A percentile compares a stretch with the other conserved stretches of the same genome.
Conservation (phyloP, 1,140 invertebrate genomes). For the Agrilus planipennis region DNA sequence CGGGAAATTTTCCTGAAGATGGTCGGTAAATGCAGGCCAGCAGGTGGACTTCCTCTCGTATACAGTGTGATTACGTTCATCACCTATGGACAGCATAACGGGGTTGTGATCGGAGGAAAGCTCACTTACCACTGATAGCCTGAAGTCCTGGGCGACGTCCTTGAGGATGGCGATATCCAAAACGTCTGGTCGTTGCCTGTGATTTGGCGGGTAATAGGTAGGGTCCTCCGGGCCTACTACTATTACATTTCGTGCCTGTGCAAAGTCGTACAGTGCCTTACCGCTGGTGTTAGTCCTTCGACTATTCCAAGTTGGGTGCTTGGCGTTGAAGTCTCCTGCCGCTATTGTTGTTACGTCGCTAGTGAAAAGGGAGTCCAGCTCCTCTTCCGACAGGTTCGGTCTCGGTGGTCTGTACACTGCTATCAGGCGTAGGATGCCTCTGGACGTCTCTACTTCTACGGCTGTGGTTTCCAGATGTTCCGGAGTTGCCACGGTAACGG, state of each 20-base stretch:
- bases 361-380: not conserved
- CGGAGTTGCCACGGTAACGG: not conserved
- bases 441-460: not conserved
- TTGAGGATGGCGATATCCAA: not conserved
- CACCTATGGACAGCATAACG: not conserved
- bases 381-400: not conserved
- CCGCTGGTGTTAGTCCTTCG: not conserved
- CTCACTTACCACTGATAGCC: not conserved
- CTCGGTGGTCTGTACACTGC: not conserved
- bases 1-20: not conserved
- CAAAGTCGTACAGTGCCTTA: not conserved
- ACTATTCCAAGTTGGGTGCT: conserved; percentile 1
- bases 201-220: not conserved
- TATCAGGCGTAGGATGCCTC: not conserved
- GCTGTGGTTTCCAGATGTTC: not conserved
- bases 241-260: not conserved
- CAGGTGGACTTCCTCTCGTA: not conserved
- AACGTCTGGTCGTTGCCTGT: not conserved
- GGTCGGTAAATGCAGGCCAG: not conserved
- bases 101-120: not conserved
- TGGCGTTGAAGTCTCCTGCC: conserved; percentile 8
- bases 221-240: not conserved
- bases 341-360: not conserved
- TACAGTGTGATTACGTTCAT: too few species aligned
- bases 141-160: not conserved